Percentiles rank a stretch among this genome's conserved stretches.
Evolutionary conservation across 2,797 vertebrate species (phyloP).

Genomic region (Parauchenoglanis ngamensis): DNA sequence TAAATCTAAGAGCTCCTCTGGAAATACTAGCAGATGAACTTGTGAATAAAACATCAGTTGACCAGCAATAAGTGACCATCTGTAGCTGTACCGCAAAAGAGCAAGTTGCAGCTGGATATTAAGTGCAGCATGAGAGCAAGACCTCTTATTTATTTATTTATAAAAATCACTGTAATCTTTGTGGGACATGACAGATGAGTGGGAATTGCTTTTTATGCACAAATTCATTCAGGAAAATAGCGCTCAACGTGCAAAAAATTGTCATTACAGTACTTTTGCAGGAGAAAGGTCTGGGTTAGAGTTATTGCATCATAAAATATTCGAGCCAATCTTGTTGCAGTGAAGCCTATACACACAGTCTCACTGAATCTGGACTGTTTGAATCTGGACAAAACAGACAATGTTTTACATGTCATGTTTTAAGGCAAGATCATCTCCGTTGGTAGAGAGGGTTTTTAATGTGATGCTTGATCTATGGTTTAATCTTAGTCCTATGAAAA

Average conservation of each 20-base stretch:
- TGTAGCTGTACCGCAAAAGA: not conserved
- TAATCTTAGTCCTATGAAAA: not conserved
- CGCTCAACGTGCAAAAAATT: not conserved
- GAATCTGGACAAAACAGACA: not conserved
- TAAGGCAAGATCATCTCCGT: not conserved
- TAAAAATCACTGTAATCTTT: not conserved
- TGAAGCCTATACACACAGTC: not conserved
- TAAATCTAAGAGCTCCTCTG: conserved; percentile 12
- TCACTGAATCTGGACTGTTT: not conserved
- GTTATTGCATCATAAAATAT: not conserved
- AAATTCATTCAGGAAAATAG: not conserved
- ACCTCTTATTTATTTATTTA: not conserved
- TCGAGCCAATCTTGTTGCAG: not conserved
- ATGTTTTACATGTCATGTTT: not conserved
- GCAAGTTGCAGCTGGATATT: not conserved
- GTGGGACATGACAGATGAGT: no score
- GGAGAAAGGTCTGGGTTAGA: not conserved
- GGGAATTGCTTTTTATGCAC: not conserved
- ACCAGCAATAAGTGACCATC: not conserved
- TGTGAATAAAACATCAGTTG: conserved; percentile 4
- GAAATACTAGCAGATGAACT: conserved; percentile 19
- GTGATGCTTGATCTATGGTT: not conserved
- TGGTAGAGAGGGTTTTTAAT: not conserved
- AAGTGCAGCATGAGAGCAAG: not conserved
- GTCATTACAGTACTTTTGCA: not conserved